These are phyloP conservation scores for Protomyctophum bolini DNA, from an alignment of 2,113 vertebrate species.

Conservation along the genomic window DNA sequence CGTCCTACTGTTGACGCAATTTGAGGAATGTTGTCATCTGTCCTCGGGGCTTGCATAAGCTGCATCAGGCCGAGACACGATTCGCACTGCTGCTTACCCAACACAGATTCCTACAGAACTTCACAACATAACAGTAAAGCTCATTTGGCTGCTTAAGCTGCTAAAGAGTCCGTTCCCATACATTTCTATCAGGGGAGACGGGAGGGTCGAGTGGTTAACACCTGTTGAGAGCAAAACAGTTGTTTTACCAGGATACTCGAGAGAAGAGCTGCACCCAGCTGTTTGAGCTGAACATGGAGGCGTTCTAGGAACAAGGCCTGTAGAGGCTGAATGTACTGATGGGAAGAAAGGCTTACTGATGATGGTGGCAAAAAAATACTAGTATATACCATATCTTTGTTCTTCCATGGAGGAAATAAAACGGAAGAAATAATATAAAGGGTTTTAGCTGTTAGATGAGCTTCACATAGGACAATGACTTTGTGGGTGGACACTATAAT, in stretches of 20 bases:
- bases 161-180: conserved; percentile 38
- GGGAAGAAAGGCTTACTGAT: not conserved
- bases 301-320: conserved; percentile 10
- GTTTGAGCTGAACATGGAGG: not conserved
- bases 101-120: conserved; percentile 48
- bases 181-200: not conserved
- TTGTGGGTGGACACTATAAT: no score
- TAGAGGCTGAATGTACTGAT: not conserved
- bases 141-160: conserved; percentile 5
- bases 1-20: conserved; percentile 37
- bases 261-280: conserved; percentile 6
- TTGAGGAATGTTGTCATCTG: conserved; percentile 44
- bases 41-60: conserved; percentile 52
- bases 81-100: conserved; percentile 41
- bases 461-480: no score
- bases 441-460: no score
- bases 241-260: conserved; percentile 40
- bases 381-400: no score
- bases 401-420: no score
- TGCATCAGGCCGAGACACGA: conserved; percentile 44
- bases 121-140: conserved; percentile 29
- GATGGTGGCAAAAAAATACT: no score
- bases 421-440: no score
- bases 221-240: conserved; percentile 14
- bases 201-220: conserved; percentile 18